Base-by-base conservation (phyloP, 2,797 vertebrate species). In the Jordanella pulchra region DNA sequence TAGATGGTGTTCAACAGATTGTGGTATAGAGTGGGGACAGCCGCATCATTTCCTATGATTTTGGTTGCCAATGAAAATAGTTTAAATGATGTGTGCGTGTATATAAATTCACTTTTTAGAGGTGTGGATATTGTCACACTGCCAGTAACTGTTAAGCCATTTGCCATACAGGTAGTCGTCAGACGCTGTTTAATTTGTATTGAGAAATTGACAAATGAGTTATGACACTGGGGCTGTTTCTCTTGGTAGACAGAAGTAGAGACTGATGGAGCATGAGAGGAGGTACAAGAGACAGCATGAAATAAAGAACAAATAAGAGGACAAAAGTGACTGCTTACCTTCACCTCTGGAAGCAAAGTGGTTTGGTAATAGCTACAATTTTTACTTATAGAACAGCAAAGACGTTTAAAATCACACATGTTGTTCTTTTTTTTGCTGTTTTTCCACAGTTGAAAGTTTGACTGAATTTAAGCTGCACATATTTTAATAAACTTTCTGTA, bases 171-270 rank as follows among this genome's bases (percentile, higher is more conserved):
- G 93, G 89, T 92, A 91, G 89, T 93, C 81, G 77, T 92, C 90
- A 90, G 81, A 80, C 81, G 44, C 79, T 84, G 91, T 89, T 89
- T 93, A 91, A 94, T 93, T 94, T 89, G 90, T 92, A 91, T 92
- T 89, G 88, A 90, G 80, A 86, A 92, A 88, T 75, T 93, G 89
- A 94, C 89, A 92, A 94, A 94, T 91, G 89, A 91, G 89, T 94
- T 93, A 84, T 94, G 92, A 93, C 89, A 91, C 80, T 50, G 84
- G 84, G 86, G 88, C 86, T 69, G 81, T 82, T 91, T 82, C 81
- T 91, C 84, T 78, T 82, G 83, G 82, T 90, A 91, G 86, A 88
- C 76, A 78, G 80, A 84, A 75, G 83, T 63, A 72, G 69, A 87
- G 77, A 81, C 74, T 81, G 89, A 93, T 86, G 81, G 87, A 85